Evolutionary conservation across 2,797 vertebrate genomes (phyloP).

Genomic region (Urocyon cinereoargenteus): DNA sequence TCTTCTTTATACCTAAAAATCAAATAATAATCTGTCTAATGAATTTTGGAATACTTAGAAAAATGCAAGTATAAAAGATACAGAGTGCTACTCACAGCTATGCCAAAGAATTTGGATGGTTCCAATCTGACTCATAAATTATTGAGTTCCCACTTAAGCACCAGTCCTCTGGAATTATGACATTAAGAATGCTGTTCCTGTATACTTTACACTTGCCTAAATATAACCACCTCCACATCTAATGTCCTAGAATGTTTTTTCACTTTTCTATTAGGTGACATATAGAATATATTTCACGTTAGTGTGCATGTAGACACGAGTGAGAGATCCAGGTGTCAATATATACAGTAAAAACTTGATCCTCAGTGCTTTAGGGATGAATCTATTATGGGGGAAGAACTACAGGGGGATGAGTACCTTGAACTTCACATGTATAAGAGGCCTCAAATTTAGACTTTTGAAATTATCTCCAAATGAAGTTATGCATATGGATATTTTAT

Average conservation of each 20-base stretch:
- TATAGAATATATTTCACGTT: not conserved
- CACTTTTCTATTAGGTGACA: not conserved
- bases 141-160: not conserved
- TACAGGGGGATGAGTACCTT: not conserved
- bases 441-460: not conserved
- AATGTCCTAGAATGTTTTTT: not conserved
- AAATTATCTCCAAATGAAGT: not conserved
- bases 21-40: not conserved
- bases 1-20: not conserved
- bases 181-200: not conserved
- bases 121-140: not conserved
- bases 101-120: not conserved
- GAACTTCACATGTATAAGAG: not conserved
- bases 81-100: not conserved
- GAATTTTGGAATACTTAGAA: not conserved
- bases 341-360: not conserved
- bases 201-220: not conserved
- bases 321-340: not conserved
- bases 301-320: not conserved
- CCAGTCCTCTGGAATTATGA: not conserved
- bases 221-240: not conserved
- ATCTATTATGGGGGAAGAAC: not conserved
- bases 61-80: not conserved
- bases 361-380: not conserved
- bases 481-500: not conserved